phyloP scores from a whole-genome alignment of 2,888 invertebrate species.

The Hedya salicella region DNA sequence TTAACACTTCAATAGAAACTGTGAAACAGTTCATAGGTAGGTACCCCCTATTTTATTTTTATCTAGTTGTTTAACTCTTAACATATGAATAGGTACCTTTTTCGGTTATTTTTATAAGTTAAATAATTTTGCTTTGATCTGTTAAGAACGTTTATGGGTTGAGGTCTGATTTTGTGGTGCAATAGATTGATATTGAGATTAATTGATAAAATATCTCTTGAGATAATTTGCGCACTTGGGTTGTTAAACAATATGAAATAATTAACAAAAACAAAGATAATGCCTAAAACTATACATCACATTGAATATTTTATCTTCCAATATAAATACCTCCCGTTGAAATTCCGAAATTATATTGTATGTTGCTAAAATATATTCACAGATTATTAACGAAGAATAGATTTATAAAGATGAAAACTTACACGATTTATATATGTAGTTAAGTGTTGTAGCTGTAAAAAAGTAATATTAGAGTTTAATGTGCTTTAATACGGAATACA shows the following conservation, averaged over 20 bases:
- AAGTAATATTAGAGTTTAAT: constrained; percentile 67
- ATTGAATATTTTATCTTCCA: constrained; percentile 56
- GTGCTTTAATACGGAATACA: constrained; percentile 80
- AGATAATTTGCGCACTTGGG: constrained; percentile 36
- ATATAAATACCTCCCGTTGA: constrained; percentile 78
- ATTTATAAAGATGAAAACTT: constrained; percentile 34
- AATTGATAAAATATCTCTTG: constrained; percentile 43
- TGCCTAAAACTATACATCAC: constrained; percentile 30
- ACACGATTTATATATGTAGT: constrained; percentile 52
- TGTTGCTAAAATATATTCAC: constrained; percentile 71
- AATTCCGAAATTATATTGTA: constrained; percentile 76
- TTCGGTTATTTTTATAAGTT: constrained; percentile 76
- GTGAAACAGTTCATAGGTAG: constrained; percentile 79
- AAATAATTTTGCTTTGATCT: constrained; percentile 84
- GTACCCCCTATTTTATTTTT: constrained; percentile 75
- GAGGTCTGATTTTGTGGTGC: constrained; percentile 78
- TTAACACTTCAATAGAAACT: constrained; percentile 67
- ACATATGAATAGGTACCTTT: constrained; percentile 71
- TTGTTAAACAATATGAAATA: not conserved
- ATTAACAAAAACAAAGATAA: not conserved
- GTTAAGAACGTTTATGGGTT: constrained; percentile 71
- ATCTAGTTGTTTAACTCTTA: constrained; percentile 69
- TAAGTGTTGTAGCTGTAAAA: constrained; percentile 65
- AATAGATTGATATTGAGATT: constrained; percentile 51
- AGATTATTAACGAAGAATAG: constrained; percentile 64